Base-by-base conservation (phyloP, 2,113 vertebrate species). In the Sinocyclocheilus anophthalmus region DNA sequence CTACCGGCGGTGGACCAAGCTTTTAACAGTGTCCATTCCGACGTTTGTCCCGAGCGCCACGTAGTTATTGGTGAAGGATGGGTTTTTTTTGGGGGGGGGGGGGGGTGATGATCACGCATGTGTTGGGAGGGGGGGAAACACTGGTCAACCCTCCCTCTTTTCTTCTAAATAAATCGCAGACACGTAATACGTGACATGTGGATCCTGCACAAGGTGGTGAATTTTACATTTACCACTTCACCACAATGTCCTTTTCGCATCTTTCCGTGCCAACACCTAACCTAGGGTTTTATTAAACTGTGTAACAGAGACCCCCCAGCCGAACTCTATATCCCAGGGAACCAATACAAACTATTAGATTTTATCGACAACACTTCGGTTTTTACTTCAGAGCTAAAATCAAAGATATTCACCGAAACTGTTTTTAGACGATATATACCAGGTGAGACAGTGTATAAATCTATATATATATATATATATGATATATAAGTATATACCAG, bases 1-100 rank as follows among this genome's bases (percentile, higher is more conserved):
- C 87, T 87, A 42, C 84, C 83, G 67, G 88, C 57, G 82, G 79
- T 85, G 91, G 85, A 91, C 84, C 89, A 90, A 76, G 89, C 90
- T 90, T 94, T 91, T 89, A 83, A 87, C 89, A 91, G 91, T 89
- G 90, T 88, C 89, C 83, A 45, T 76, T 90, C 90, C 93, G 94
- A n/a, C 94, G 93, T 94, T 94, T 90, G 93, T 89, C 89, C 69
- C 86, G 89, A 91, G 87, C 84, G 73, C 83, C 75, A 67, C 84
- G 61, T 85, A 89, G 87, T 90, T 92, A 96, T 97, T 96, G 96
- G 96, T 91, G 94, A 24, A 83, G 82, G 10, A 77, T 92, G 90
- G 90, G 3, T 94, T 95, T 87, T 93, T 92, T 26, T 26, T 26
- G 26, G 26, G 26, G 26, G 26, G 26, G 26, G 1, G 30, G 93